A percentile compares a stretch with the other conserved stretches of the same genome.
Evolutionary conservation across 1,140 invertebrate genomes (phyloP).

Genomic region (Drosophila tsacasi): DNA sequence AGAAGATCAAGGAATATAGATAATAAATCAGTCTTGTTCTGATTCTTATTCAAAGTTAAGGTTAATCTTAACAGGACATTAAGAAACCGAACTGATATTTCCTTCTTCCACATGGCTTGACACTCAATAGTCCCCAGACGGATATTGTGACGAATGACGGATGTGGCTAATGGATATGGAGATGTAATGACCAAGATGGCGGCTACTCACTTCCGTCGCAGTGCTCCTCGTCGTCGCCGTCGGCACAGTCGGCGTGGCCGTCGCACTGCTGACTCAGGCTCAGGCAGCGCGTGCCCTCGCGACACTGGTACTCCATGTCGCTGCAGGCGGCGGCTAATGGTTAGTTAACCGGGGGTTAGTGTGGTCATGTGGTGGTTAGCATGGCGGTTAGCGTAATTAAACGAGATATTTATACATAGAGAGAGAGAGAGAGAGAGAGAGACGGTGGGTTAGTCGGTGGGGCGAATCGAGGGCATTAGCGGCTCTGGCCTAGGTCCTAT

Average conservation of each 20-base stretch:
- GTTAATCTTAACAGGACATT: no score
- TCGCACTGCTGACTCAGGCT: conserved; percentile 88
- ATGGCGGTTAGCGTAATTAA: conserved; percentile 32
- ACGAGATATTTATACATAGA: conserved; percentile 17
- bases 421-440: conserved; percentile 9
- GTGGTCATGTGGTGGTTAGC: conserved; percentile 28
- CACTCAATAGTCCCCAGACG: not conserved
- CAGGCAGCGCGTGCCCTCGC: conserved; percentile 86
- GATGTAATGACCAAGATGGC: conserved; percentile 7
- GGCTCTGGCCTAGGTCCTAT: not conserved
- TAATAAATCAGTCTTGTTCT: not conserved
- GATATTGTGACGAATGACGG: not conserved
- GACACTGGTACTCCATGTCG: conserved; percentile 87
- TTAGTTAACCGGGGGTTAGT: conserved; percentile 55
- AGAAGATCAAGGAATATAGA: not conserved
- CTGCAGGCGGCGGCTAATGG: conserved; percentile 86
- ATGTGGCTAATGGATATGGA: not conserved
- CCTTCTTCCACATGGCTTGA: not conserved
- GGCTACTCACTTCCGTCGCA: conserved; percentile 86
- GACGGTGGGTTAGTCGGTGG: not conserved
- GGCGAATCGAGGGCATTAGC: not conserved
- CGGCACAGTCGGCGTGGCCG: conserved; percentile 88
- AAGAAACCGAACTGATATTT: not conserved
- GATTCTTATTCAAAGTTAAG: not conserved
- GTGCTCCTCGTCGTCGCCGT: conserved; percentile 90